Evolutionary conservation across 2,888 invertebrate species (phyloP), one percentile per base, ranked within the genome.

Genomic region (Pristionchus japonicus): DNA sequence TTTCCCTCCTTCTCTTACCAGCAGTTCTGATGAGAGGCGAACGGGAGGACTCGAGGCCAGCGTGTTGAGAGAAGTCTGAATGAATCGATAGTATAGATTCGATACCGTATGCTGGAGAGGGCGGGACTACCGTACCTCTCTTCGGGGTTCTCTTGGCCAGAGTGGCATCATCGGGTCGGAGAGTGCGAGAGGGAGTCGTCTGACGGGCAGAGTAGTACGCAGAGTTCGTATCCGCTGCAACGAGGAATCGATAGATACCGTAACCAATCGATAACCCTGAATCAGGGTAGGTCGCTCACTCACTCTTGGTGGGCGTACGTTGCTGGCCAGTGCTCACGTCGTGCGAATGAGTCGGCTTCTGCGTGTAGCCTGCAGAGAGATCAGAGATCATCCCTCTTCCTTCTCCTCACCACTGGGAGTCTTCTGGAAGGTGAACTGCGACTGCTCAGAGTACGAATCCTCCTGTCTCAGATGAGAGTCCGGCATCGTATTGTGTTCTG

Each of bases 401-500:
- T 52, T 34, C n/a, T 34, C 4, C 13, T 40, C n/a, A 52, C 82
- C 82, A 83, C 34, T 83, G 31, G 82, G 82, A 23, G 82, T 83
- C 82, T 52, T 49, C 34, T 34, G 49, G 82, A 15, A 83, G 20
- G 82, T 83, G 52, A 83, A 83, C 82, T 83, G 82, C 1, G 82
- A 49, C 37, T 49, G 82, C 82, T 83, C 82, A 3, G 82, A 83
- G 82, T 52, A 83, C 52, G 49, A 49, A 34, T 83, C 52, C 52
- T 49, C 82, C 20, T 83, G 77, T 49, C 82, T 27, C 52, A 83
- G 52, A 6, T 83, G 52, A 13, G 49, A 43, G 31, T 80, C 70
- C 11, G 82, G 82, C 82, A 83, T 83, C 52, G 82, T 83, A 31
- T 83, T 52, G 52, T 47, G 77, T 15, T 77, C 77, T 77, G n/a